Evolutionary conservation across 1,140 invertebrate genomes (phyloP).

Genomic region (Euschistus heros): DNA sequence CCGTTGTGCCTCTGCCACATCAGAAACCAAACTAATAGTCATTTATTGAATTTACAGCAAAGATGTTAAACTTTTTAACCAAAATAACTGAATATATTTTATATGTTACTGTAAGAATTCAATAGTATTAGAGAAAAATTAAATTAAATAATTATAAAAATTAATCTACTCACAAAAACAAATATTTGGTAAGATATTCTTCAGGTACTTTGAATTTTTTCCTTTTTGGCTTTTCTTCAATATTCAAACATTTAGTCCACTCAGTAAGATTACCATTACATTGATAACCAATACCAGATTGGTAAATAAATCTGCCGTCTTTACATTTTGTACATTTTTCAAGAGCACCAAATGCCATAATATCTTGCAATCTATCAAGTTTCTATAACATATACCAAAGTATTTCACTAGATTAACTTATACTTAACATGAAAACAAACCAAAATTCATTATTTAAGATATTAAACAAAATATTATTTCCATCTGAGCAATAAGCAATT

Average conservation of each 20-base stretch:
- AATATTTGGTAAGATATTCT: conserved; percentile 30
- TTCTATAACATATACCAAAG: conserved; percentile 43
- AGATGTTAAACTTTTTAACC: no score
- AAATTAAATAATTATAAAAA: neutral
- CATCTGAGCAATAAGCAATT: neutral
- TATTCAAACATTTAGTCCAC: conserved; percentile 78
- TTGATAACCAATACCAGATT: conserved; percentile 59
- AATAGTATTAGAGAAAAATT: neutral
- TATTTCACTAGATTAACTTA: neutral
- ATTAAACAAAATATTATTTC: no score
- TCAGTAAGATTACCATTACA: conserved; percentile 75
- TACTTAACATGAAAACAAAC: no score
- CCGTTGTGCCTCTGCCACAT: no score
- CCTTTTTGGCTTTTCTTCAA: conserved; percentile 60
- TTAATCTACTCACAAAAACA: neutral
- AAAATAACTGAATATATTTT: no score
- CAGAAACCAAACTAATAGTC: no score
- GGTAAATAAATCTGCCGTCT: conserved; percentile 56
- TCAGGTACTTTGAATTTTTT: conserved; percentile 61
- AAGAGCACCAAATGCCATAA: conserved; percentile 78
- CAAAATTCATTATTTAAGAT: neutral
- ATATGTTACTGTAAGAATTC: no score
- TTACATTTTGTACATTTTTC: conserved; percentile 70
- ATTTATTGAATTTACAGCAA: no score
- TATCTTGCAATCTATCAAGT: conserved; percentile 66